A percentile compares a stretch with the other conserved stretches of the same genome.
These are phyloP conservation scores for Cataglyphis hispanica DNA, from an alignment of 1,140 invertebrate species.

Conservation along the genomic window DNA sequence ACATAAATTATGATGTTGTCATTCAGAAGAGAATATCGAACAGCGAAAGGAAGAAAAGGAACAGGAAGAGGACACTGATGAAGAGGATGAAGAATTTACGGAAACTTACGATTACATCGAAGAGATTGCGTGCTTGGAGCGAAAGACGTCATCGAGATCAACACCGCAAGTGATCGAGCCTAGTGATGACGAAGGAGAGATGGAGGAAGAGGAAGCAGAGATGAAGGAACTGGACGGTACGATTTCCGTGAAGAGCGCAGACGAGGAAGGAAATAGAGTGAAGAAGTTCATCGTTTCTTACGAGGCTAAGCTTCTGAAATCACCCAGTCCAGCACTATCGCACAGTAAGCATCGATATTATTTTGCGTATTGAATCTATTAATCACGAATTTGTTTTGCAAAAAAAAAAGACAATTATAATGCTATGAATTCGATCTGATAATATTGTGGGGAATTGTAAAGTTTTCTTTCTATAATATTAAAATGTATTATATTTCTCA, in stretches of 20 bases:
- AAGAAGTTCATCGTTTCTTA: conserved; percentile 85
- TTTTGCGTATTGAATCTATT: not conserved
- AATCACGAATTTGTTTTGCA: not conserved
- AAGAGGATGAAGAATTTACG: conserved; percentile 62
- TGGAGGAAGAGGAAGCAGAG: conserved; percentile 80
- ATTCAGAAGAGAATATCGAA: conserved; percentile 23
- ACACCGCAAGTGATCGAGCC: conserved; percentile 77
- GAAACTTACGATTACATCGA: conserved; percentile 69
- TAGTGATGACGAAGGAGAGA: conserved; percentile 58
- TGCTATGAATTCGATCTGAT: not conserved
- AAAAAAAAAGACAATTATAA: not conserved
- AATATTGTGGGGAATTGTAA: not conserved
- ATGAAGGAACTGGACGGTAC: conserved; percentile 81
- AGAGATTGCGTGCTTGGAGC: conserved; percentile 74
- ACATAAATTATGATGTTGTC: not conserved
- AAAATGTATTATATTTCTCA: not conserved
- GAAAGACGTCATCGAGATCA: conserved; percentile 70
- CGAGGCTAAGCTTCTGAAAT: conserved; percentile 81
- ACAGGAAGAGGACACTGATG: conserved; percentile 63
- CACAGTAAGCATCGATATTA: conserved; percentile 75
- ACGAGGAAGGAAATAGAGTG: conserved; percentile 81
- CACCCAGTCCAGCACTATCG: conserved; percentile 81
- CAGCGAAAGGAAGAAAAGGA: not conserved
- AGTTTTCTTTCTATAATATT: not conserved
- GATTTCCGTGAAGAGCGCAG: conserved; percentile 81